These are phyloP conservation scores for Peromyscus attwateri DNA, from an alignment of 2,797 vertebrate genomes.

Conservation along the genomic window DNA sequence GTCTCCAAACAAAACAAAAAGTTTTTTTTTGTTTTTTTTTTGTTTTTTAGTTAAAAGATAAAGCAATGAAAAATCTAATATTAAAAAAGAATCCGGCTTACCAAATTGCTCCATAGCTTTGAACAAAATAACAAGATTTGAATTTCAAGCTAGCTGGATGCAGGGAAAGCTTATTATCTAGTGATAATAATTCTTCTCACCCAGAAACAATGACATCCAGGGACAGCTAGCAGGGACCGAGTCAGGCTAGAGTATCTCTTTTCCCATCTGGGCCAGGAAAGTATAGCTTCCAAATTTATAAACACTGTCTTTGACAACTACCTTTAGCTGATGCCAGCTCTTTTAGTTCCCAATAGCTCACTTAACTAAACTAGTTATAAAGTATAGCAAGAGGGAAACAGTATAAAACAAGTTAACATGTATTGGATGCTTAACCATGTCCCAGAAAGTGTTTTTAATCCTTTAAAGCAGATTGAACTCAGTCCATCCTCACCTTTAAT, in stretches of 20 bases:
- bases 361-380: background rate
- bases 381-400: slow-evolving; percentile 24
- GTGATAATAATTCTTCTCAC: background rate
- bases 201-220: background rate
- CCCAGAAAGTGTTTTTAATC: background rate
- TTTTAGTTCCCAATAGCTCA: background rate
- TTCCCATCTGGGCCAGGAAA: background rate
- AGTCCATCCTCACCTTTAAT: background rate
- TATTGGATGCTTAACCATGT: background rate
- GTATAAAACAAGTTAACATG: background rate
- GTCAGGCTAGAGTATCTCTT: background rate
- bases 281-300: background rate
- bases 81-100: background rate
- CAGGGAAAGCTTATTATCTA: background rate
- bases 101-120: background rate
- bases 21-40: background rate
- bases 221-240: background rate
- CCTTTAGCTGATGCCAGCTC: background rate
- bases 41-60: background rate
- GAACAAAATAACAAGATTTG: background rate
- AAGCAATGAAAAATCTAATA: slow-evolving; percentile 36
- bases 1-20: background rate
- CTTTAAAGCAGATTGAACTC: background rate
- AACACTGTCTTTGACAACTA: slow-evolving; percentile 36
- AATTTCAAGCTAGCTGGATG: background rate